Base-by-base conservation (phyloP, 2,113 vertebrate species). In the Rallus limicola region DNA sequence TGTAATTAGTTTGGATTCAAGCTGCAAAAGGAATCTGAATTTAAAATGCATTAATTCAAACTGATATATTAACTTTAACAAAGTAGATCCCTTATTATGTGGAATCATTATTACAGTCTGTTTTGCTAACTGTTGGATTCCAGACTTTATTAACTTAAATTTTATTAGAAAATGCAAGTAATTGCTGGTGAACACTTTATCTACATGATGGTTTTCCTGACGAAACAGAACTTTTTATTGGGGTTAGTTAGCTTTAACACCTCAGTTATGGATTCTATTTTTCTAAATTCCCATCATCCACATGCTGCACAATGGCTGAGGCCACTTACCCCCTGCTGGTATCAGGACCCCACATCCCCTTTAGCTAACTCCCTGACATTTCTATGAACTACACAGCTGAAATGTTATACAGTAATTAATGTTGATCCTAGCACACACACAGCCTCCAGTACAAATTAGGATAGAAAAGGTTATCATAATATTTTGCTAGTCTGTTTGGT, bases 401-500 rank as follows among this genome's bases (percentile, higher is more conserved):
- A 98, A 98, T 98, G 98, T 98, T 98, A 98, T 98, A 98, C 97
- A 98, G 98, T 98, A 99, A 99, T 99, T 98, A 98, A 98, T 98
- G 98, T 98, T 98, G 98, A 98, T 98, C 98, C 98, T 98, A 97
- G 97, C 98, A 98, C 98, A 98, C 98, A 97, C 97, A 98, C 98
- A 98, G 98, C 96, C 98, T 98, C 98, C 97, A 98, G 98, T 98
- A 98, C 98, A 99, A 99, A 99, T 99, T 98, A 98, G 98, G 98
- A 98, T 98, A 98, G 98, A 99, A 99, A 99, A 98, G 98, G 98
- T 99, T 98, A 99, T 98, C 98, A 98, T 98, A 99, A 99, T 99
- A 99, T 99, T 99, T 98, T 98, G 97, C 98, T 98, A 98, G 97
- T 97, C 97, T 98, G 98, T 98, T 98, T 98, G 95, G 98, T 98